phyloP scores from a whole-genome alignment of 2,797 vertebrate genomes.

The Otolemur crassicaudatus region DNA sequence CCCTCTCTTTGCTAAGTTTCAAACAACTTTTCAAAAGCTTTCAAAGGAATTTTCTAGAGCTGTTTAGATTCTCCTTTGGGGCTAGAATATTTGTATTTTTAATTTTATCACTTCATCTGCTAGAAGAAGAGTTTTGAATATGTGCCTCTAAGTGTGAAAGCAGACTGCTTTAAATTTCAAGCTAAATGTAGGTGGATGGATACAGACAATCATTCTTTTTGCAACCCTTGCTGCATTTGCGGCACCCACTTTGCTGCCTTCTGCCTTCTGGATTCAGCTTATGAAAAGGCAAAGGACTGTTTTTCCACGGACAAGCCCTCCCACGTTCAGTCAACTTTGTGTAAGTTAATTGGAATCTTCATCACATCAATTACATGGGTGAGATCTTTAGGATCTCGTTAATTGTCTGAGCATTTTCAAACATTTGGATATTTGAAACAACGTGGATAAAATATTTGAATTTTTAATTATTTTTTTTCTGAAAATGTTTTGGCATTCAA shows the following conservation, averaged over 20 bases:
- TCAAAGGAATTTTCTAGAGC: neutral
- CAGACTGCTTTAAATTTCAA: neutral
- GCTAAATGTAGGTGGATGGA: neutral
- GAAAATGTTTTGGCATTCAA: neutral
- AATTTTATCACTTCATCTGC: neutral
- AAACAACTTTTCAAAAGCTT: slow-evolving; percentile 1
- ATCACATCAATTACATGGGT: neutral
- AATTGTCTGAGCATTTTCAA: neutral
- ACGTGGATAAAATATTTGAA: neutral
- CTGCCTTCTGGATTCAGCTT: neutral
- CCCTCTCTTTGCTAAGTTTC: neutral
- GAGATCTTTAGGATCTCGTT: neutral
- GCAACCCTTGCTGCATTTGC: neutral
- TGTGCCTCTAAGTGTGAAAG: neutral
- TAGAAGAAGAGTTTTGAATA: neutral
- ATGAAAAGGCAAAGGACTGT: neutral
- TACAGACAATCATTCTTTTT: neutral
- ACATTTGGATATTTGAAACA: neutral
- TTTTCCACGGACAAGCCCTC: neutral
- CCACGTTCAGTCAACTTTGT: neutral
- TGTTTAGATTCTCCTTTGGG: neutral
- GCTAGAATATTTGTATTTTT: neutral
- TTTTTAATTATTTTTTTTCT: neutral
- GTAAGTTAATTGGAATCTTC: neutral
- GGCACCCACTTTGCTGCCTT: too few species aligned